Evolutionary conservation across 1,140 invertebrate species (phyloP), one percentile per base, ranked within the genome.

Genomic region (Trachymyrmex cornetzi): DNA sequence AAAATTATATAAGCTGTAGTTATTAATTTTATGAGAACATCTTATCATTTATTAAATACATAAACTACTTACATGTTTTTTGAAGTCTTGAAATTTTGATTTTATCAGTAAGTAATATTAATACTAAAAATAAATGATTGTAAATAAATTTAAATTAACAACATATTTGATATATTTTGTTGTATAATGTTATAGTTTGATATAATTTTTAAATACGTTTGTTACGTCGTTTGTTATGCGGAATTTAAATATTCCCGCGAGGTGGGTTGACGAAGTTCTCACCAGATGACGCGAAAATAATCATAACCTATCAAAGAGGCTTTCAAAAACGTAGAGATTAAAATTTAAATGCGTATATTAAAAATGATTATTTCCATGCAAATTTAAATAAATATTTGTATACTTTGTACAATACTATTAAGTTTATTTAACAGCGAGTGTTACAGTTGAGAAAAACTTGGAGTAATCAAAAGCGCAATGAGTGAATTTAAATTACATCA

Each of bases 401-500:
- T 24, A 55, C 22, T 80, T 38, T 80, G 22, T 14, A 67, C 19
- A 22, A 53, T 67, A 55, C 11, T 80, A 24, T 67, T n/a, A 44
- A 66, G 9, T 24, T 50, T 11, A 64, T 22, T 27, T 30, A 30
- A 14, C 1, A 30, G 7, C 16, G n/a, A 30, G 34, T 50, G 12
- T 34, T 38, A 24, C 12, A 55, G 19, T 38, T 67, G 27, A 12
- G 11, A 44, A 1, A 66, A 6, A 12, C n/a, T 64, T 50, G 38
- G 5, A 67, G 5, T 14, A 63, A 24, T 57, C n/a, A 24, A 16
- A 1, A 44, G 92, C 86, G 90, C 34, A 38, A 96, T 96, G 96
- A 95, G 96, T 92, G 96, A 96, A 93, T 96, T 96, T 93, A 96
- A 95, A 89, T 77, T 96, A 30, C 95, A 96, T 86, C 94, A 95